phyloP scores from a whole-genome alignment of 2,113 vertebrate species.

The Ceuthmochares aereus region DNA sequence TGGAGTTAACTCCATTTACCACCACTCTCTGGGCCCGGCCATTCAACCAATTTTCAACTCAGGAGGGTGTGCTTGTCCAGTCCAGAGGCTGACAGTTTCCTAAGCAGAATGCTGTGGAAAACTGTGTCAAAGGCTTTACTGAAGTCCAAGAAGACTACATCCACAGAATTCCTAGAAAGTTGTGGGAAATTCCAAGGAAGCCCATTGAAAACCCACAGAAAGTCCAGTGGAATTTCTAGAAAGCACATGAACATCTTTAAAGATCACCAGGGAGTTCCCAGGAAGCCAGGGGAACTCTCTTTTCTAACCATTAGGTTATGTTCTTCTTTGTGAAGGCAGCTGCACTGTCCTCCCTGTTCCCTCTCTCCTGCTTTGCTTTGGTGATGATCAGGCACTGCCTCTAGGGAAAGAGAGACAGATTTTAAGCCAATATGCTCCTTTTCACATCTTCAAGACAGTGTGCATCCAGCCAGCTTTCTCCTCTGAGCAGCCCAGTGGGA shows the following conservation, averaged over 20 bases:
- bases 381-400: neutral
- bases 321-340: neutral
- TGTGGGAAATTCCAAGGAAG: neutral
- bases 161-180: neutral
- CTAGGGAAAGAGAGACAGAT: neutral
- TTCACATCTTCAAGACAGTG: neutral
- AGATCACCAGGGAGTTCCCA: neutral
- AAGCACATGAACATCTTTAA: neutral
- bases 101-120: no score
- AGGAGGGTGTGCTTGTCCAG: no score
- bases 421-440: neutral
- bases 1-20: neutral
- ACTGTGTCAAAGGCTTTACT: no score
- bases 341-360: neutral
- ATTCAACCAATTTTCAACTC: no score
- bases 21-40: no score
- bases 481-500: neutral
- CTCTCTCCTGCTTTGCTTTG: neutral
- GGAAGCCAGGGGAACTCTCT: neutral
- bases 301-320: accelerated
- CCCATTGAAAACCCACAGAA: neutral
- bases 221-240: neutral
- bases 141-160: no score
- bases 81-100: no score
- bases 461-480: neutral